phyloP scores from a whole-genome alignment of 2,888 invertebrate species.

The Cosmia pyralina region DNA sequence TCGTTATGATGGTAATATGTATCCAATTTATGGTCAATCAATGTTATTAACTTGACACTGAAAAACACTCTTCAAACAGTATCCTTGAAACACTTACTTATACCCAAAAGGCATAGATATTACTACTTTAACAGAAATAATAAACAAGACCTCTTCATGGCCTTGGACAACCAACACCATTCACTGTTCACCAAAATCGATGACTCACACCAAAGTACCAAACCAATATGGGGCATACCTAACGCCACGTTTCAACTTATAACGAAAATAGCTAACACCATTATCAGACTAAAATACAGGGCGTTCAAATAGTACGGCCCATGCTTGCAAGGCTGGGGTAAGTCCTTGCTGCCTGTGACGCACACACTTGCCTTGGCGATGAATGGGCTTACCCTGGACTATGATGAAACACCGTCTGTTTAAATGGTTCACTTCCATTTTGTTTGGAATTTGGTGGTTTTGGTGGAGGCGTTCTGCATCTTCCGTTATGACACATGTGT shows the following conservation, averaged over 20 bases:
- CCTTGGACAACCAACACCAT: slow-evolving; percentile 30
- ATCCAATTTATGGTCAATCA: neutral
- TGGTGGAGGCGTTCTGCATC: neutral
- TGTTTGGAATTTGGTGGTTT: slow-evolving; percentile 9
- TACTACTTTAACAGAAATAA: neutral
- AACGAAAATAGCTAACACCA: slow-evolving; percentile 72
- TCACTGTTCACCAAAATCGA: slow-evolving; percentile 37
- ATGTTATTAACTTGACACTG: neutral
- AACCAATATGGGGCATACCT: slow-evolving; percentile 43
- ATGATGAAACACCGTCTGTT: slow-evolving; percentile 62
- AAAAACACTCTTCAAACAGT: neutral
- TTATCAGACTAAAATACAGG: slow-evolving; percentile 75
- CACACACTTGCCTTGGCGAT: slow-evolving; percentile 77
- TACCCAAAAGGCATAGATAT: neutral
- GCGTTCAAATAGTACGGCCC: slow-evolving; percentile 75
- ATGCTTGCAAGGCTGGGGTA: slow-evolving; percentile 55
- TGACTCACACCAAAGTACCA: slow-evolving; percentile 40
- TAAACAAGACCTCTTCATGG: neutral
- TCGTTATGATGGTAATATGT: neutral
- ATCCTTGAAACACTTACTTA: neutral
- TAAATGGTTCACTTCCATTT: slow-evolving; percentile 36
- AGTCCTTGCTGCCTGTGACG: slow-evolving; percentile 81
- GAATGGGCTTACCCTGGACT: slow-evolving; percentile 70
- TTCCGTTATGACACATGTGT: too few species aligned
- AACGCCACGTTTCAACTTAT: slow-evolving; percentile 56